These are phyloP conservation scores for Aphaenogaster rudis DNA, from an alignment of 1,140 invertebrate species.

Conservation along the genomic window DNA sequence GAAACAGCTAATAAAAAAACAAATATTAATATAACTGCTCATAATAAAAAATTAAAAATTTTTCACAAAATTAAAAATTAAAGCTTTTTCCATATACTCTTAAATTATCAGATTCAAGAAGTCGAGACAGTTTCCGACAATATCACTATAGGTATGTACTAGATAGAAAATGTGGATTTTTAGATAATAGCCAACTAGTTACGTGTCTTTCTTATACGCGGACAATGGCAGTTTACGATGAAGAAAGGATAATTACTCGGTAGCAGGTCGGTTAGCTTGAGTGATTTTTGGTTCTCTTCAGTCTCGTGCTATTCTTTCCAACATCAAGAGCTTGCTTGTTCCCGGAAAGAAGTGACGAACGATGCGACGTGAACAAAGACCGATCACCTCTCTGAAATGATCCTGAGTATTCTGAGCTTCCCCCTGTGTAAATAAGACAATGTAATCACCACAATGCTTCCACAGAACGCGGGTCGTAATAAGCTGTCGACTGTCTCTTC, in stretches of 20 bases:
- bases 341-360: conserved; percentile 72
- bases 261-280: conserved; percentile 54
- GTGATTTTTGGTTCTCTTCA: conserved; percentile 56
- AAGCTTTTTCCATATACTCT: not conserved
- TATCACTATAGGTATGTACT: not conserved
- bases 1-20: not conserved
- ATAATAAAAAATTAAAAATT: conserved; percentile 14
- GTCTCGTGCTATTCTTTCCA: conserved; percentile 24
- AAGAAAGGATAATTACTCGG: conserved; percentile 62
- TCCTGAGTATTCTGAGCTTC: conserved; percentile 69
- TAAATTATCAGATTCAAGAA: conserved; percentile 23
- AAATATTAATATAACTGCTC: conserved; percentile 1
- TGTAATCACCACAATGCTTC: conserved; percentile 52
- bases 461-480: conserved; percentile 28
- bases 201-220: conserved; percentile 24
- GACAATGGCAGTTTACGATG: conserved; percentile 27
- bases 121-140: not conserved
- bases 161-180: conserved; percentile 24
- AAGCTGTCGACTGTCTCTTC: conserved; percentile 61
- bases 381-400: conserved; percentile 63
- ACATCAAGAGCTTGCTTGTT: conserved; percentile 60
- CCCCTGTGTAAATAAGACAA: conserved; percentile 52
- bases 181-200: conserved; percentile 31
- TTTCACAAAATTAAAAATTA: not conserved
- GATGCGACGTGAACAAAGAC: conserved; percentile 72